Base-by-base conservation (phyloP, 37 sponge, comb jelly and placozoan genomes). In the Sycon ciliatum region DNA sequence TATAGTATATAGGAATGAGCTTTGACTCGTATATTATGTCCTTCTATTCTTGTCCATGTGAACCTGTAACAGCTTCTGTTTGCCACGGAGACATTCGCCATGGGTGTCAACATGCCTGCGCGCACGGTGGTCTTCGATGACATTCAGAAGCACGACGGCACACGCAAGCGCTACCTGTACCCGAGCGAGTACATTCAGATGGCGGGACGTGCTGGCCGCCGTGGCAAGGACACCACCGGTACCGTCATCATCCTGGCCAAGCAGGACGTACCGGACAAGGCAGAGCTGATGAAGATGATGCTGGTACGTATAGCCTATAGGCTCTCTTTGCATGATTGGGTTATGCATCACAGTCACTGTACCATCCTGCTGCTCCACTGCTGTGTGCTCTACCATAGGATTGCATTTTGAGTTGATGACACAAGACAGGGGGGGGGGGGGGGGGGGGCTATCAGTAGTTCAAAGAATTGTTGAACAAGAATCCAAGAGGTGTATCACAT, bases 41-140 rank as follows among this genome's bases (percentile, higher is more conserved):
- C 2, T 20, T 63, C 3, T 71, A n/a, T 30, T 49, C 2, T 29
- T 34, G 18, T 68, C n/a, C 65, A 34, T 32, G 36, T 23, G 4
- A 52, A 20, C 23, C 34, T 31, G 24, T 24, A 33, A 1, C 38
- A 81, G 70, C 67, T 71, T 24, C 54, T 85, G 46, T 92, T 98
- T 80, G 99, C 99, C 5, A 98, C 99, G 23, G 99, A 98, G 68
- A 98, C 99, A 40, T 98, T 98, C 81, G 99, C 99, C 4, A 98
- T 98, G 87, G 99, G 99, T 20, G 94, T 98, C 49, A 98, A 98
- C 63, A 98, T 98, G 99, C 99, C 99, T n/a, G 94, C 99, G 1
- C 73, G 94, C 9, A 89, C 94, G 42, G 99, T 98, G 18, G 90
- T 89, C 56, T 93, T 98, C 78, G 94, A 98, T 64, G 73, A 85